A percentile compares a stretch with the other conserved stretches of the same genome.
phyloP scores from a whole-genome alignment of 2,113 vertebrate species.

The Sus scrofa region DNA sequence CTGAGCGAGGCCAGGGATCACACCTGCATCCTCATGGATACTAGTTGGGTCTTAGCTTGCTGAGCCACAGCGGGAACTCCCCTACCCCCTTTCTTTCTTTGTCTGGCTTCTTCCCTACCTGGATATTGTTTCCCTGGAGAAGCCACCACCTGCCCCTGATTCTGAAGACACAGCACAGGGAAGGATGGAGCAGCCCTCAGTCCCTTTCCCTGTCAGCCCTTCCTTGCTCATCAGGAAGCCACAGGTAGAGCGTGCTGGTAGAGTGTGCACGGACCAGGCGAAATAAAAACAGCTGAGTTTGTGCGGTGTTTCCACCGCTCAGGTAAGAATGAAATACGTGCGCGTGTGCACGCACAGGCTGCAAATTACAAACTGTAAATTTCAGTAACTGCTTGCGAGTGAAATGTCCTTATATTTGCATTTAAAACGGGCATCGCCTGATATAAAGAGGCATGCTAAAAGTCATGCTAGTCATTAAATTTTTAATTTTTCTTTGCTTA shows the following conservation, averaged over 20 bases:
- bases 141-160: neutral
- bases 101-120: neutral
- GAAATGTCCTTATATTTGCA: neutral
- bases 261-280: accelerated
- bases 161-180: neutral
- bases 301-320: neutral
- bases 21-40: no score
- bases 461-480: neutral
- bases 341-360: neutral
- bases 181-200: neutral
- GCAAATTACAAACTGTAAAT: neutral
- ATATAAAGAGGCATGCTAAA: neutral
- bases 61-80: no score
- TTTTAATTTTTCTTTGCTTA: conserved; percentile 52
- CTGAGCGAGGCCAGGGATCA: no score
- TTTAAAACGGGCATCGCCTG: neutral
- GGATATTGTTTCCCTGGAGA: neutral
- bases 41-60: no score
- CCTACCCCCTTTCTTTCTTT: neutral
- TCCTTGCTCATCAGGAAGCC: neutral
- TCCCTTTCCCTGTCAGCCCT: neutral
- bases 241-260: neutral
- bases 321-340: neutral
- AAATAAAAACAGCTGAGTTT: neutral
- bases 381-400: neutral